Evolutionary conservation across 1,140 invertebrate species (phyloP), one percentile per base, ranked within the genome.

Genomic region (Drosophila saltans): DNA sequence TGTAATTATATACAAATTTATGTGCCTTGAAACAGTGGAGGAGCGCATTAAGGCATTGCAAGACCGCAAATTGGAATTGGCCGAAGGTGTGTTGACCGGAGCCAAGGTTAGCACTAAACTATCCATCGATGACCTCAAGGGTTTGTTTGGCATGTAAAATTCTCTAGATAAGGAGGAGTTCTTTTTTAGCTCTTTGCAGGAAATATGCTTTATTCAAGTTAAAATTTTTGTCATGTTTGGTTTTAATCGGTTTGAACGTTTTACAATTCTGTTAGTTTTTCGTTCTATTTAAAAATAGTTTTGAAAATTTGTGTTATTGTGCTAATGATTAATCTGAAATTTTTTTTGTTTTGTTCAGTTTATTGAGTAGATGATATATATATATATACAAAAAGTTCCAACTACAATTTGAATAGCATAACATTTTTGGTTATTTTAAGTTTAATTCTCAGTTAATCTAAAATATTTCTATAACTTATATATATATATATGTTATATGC

Each of bases 1-100:
- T 85, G 97, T 98, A 0, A 94, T 94, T 64, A 95, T 99, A 56
- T 97, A 98, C 91, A 97, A 96, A 96, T 97, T 98, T 91, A 93
- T 98, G 73, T 96, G 96, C 68, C 91, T 94, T 64, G 95, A 97
- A 39, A 98, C 97, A 0, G 96, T 99, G 30, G 98, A 98, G 92
- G 95, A 97, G 79, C 94, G 95, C 45, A 97, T 99, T 73, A 93
- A 96, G 59, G 90, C 93, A 3, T 93, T 98, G 8, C 98, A 99
- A 91, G 93, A 96, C 33, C 94, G 94, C 36, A 99, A 99, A 90
- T 80, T 97, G 30, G 93, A 94, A n/a, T 83, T 98, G 40, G 97
- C 98, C 0, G 93, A 95, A n/a, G 95, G 94, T 78, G 94, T 98
- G 36, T 92, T 97, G 9, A 96, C 94, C 0, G 96, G 96, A 7